Evolutionary conservation across 2,797 vertebrate genomes (phyloP), one percentile per base, ranked within the genome.

Genomic region (Enteromius thamalakanensis): DNA sequence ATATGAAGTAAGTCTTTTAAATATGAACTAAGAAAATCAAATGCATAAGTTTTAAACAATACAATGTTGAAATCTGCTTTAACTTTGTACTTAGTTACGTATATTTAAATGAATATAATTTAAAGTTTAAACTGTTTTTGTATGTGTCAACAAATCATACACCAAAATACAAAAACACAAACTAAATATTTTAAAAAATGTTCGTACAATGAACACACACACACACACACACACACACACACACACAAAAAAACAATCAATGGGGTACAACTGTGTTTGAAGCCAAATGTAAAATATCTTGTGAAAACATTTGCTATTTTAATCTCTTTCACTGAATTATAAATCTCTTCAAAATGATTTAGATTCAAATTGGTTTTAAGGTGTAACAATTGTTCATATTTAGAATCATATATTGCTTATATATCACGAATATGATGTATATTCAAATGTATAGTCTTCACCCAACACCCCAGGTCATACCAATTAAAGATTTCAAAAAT

Each of bases 401-500:
- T 8, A 37, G 29, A 34, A 29, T 49, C 3, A 67, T 49, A 34
- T 51, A 34, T 67, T 14, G 6, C 10, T 8, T 19, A 69, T 55
- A 55, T 69, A 12, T 69, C 67, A 23, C 29, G 11, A 69, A 69
- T 42, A 69, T 9, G 2, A 23, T 40, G 65, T 40, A 29, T 40
- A 42, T 40, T 80, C 34, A 69, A 51, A 29, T n/a, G 2, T 68
- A 53, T 26, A 9, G 1, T 17, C 45, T 23, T 40, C 37, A 72
- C 68, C 79, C 40, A 45, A 47, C 17, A 78, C 40, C 77, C 55
- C 12, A 34, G 60, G 55, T 17, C 53, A 45, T 71, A 45, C 19
- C 53, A 10, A 53, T 74, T 45, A 10, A 76, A 49, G 45, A 81
- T 21, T 29, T 62, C 64, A 79, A 71, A 14, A 68, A 76, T 29